These are phyloP conservation scores for Penelope pileata DNA, from an alignment of 2,113 vertebrate genomes.

Conservation along the genomic window DNA sequence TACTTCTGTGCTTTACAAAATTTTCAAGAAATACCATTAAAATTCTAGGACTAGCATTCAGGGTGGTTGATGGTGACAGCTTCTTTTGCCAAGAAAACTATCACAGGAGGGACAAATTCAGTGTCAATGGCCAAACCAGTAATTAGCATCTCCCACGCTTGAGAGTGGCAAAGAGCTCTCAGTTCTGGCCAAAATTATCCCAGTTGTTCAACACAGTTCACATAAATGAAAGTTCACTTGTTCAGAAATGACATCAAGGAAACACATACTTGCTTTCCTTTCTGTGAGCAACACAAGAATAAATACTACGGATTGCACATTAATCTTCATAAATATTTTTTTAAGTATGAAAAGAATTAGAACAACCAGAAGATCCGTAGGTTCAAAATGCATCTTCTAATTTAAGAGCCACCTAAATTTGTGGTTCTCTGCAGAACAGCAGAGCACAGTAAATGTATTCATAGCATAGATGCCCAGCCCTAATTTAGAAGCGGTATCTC, in stretches of 20 bases:
- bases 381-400: not conserved
- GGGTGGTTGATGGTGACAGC: not conserved
- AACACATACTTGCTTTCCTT: not conserved
- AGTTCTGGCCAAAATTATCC: not conserved
- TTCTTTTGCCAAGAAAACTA: not conserved
- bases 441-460: slow-evolving; percentile 42
- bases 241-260: slow-evolving; percentile 10
- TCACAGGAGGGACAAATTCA: not conserved
- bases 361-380: not conserved
- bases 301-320: not conserved
- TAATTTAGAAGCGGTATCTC: slow-evolving; percentile 45
- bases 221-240: not conserved
- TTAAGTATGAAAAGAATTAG: accelerated
- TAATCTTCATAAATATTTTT: not conserved
- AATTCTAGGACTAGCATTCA: not conserved
- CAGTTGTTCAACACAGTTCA: not conserved
- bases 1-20: not conserved
- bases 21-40: not conserved
- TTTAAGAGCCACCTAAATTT: slow-evolving; percentile 1
- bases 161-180: not conserved
- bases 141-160: not conserved
- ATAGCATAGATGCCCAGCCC: slow-evolving; percentile 10
- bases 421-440: not conserved
- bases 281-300: not conserved
- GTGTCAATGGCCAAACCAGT: not conserved